These are phyloP conservation scores for Meteorus cinctellus DNA, from an alignment of 2,888 invertebrate genomes.

Conservation along the genomic window DNA sequence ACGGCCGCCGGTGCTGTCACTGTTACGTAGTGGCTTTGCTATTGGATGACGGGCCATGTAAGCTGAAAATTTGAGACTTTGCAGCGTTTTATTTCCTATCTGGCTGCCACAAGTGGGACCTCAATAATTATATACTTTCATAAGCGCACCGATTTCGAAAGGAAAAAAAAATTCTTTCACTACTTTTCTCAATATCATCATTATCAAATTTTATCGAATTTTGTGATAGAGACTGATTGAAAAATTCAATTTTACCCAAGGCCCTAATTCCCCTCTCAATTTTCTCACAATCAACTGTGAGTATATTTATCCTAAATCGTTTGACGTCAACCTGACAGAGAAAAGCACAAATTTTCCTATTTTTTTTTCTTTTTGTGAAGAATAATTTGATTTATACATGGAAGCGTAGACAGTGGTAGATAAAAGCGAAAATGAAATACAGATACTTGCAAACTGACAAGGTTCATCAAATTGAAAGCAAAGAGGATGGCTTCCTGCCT, in stretches of 20 bases:
- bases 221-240: too few relatives aligned
- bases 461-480: constrained; percentile 67
- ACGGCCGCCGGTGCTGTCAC: constrained; percentile 52
- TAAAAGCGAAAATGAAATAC: neutral
- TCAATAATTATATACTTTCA: neutral
- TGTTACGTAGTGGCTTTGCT: constrained; percentile 50
- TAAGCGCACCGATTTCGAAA: neutral
- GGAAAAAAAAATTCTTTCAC: neutral
- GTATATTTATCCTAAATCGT: too few relatives aligned
- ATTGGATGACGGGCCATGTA: constrained; percentile 53
- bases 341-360: too few relatives aligned
- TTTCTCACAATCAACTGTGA: too few relatives aligned
- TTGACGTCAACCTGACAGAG: too few relatives aligned
- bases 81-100: constrained; percentile 48
- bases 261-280: too few relatives aligned
- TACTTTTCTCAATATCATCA: too few relatives aligned
- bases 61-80: constrained; percentile 55
- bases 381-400: neutral
- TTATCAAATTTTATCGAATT: too few relatives aligned
- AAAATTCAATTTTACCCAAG: too few relatives aligned
- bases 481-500: constrained; percentile 69
- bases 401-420: neutral
- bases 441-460: constrained; percentile 15
- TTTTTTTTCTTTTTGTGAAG: too few relatives aligned
- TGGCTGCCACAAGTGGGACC: constrained; percentile 8